Conservation (phyloP, 2,113 vertebrate genomes). For the Oenanthe melanoleuca region DNA sequence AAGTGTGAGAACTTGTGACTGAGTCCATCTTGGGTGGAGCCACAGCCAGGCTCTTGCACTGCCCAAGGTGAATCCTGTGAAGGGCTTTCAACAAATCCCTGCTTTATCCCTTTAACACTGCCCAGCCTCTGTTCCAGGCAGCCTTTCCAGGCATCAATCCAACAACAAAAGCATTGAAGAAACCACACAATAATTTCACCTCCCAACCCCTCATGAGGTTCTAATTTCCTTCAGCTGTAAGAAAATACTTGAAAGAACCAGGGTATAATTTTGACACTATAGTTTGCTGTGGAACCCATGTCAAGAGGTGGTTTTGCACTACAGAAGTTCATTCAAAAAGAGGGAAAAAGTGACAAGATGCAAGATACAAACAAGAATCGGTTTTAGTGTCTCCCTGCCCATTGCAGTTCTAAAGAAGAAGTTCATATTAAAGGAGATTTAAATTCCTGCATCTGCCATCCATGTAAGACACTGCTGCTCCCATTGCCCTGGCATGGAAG, state of each 20-base stretch:
- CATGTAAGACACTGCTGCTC: background rate
- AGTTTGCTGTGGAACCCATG: background rate
- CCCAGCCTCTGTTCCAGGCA: background rate
- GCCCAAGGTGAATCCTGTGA: background rate
- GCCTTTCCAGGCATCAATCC: background rate
- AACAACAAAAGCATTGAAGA: fast-evolving
- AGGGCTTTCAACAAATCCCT: background rate
- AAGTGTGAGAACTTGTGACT: too few species aligned
- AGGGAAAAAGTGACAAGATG: background rate
- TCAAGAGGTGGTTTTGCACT: background rate
- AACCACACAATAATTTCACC: background rate
- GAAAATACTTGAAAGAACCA: background rate
- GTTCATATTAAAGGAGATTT: background rate
- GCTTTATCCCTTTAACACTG: background rate
- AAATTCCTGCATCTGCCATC: background rate
- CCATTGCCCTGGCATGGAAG: background rate
- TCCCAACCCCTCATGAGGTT: background rate
- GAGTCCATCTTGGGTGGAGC: background rate
- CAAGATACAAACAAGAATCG: background rate
- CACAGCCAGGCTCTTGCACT: background rate
- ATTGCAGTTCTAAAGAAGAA: background rate
- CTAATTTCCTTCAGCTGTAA: background rate
- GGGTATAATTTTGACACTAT: background rate
- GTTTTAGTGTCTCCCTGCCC: background rate
- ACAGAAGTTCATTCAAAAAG: background rate